Percentiles rank a stretch among this genome's conserved stretches.
Evolutionary conservation across 1,140 invertebrate species (phyloP).

Genomic region (Bombus balteatus): DNA sequence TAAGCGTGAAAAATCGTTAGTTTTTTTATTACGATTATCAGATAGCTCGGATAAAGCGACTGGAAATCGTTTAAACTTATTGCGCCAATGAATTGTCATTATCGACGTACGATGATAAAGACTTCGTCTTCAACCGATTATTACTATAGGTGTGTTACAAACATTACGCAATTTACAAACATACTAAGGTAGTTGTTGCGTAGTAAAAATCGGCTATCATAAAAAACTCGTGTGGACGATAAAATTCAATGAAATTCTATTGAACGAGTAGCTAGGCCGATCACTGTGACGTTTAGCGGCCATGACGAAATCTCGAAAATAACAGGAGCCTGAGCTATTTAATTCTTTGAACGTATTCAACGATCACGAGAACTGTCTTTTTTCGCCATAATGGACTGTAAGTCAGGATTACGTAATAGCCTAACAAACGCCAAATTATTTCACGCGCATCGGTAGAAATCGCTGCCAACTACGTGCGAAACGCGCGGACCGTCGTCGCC

Average conservation of each 20-base stretch:
- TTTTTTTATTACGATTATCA: not conserved
- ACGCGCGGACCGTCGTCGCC: slow-evolving; percentile 63
- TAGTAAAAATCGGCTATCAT: not conserved
- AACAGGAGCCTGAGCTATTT: not conserved
- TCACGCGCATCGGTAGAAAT: slow-evolving; percentile 80
- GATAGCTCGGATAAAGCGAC: not conserved
- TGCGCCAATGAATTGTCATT: not conserved
- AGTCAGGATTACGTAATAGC: slow-evolving; percentile 67
- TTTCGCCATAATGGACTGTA: slow-evolving; percentile 35
- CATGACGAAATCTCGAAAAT: not conserved
- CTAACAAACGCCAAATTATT: slow-evolving; percentile 77
- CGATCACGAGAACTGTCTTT: not conserved
- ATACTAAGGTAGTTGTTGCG: not conserved
- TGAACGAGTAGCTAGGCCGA: not conserved
- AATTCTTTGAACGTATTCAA: not conserved
- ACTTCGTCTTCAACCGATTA: not conserved
- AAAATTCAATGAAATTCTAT: not conserved
- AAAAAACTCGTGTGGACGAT: not conserved
- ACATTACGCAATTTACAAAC: not conserved
- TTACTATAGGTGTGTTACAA: not conserved
- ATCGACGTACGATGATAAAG: not conserved
- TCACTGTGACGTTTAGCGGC: not conserved
- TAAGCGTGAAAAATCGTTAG: not conserved
- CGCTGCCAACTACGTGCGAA: slow-evolving; percentile 78
- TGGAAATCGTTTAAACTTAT: too few relatives aligned